Base-by-base conservation (phyloP, 1,140 invertebrate species). In the Drosophila navojoa region DNA sequence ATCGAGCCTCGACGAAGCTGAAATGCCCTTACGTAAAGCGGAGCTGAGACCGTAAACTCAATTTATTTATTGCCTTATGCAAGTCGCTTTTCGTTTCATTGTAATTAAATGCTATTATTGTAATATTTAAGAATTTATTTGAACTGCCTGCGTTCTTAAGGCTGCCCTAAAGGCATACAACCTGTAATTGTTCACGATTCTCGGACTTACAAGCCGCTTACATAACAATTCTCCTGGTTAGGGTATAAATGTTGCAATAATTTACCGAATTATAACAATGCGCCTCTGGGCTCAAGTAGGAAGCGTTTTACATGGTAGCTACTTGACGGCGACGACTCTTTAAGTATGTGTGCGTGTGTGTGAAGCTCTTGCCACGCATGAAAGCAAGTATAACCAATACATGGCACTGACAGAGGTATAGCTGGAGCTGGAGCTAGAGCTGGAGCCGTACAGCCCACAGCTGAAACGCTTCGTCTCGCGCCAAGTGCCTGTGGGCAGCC, bases 231-330 rank as follows among this genome's bases (percentile, higher is more conserved):
- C 58, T 44, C 19, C 50, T 42, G 42, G 52, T 52, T 67, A 79
- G 76, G 5, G 75, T 64, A 78, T 49, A 38, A 64, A 55, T 60
- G 25, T 38, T 62, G 62, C 66, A 68, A 81, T 75, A 86, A 75
- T 77, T 71, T 69, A 77, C 70, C 70, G 77, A 87, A 85, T 76
- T 85, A 87, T 81, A 86, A 78, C 70, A 85, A 75, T 87, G 71
- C 61, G 61, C 68, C 69, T 40, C 64, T 76, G 61, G 67, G 64
- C 79, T 66, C 62, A 82, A 86, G 81, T 86, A 86, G 81, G 82
- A 86, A 86, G 82, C 84, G 67, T 81, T 81, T 75, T 81, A 87
- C 79, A 78, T 85, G 82, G 75, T 81, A 82, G 79, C 79, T 82
- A 82, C 80, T 84, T 85, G 75, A 81, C 63, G 82, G 78, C 63